phyloP scores from a whole-genome alignment of 2,797 vertebrate species.

The Lateolabrax maculatus region DNA sequence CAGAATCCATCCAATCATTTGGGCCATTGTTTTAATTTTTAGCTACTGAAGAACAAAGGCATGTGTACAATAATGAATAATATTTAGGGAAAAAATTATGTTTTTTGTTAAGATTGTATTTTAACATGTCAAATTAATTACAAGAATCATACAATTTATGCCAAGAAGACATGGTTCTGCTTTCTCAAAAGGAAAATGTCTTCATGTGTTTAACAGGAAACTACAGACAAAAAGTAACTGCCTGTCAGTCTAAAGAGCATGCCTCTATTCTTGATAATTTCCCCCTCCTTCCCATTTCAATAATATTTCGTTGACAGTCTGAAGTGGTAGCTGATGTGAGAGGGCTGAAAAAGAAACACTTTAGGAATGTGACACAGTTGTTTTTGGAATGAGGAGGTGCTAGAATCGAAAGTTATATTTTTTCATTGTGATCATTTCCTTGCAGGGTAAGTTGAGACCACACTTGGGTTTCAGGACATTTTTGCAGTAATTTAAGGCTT shows the following conservation, averaged over 20 bases:
- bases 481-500: constrained; percentile 61
- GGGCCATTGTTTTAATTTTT: background rate
- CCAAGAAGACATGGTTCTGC: background rate
- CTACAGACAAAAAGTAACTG: constrained; percentile 38
- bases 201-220: constrained; percentile 46
- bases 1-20: background rate
- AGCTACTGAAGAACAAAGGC: background rate
- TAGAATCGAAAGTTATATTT: constrained; percentile 46
- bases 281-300: constrained; percentile 31
- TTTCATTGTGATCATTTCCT: constrained; percentile 65
- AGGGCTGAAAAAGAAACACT: background rate
- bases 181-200: constrained; percentile 11
- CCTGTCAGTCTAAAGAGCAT: constrained; percentile 51
- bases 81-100: background rate
- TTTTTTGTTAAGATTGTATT: background rate
- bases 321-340: constrained; percentile 44
- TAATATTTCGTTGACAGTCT: constrained; percentile 39
- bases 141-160: background rate
- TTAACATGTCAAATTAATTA: background rate
- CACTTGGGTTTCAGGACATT: constrained; percentile 64
- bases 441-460: constrained; percentile 58
- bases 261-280: constrained; percentile 38
- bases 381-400: constrained; percentile 53
- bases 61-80: too few species aligned
- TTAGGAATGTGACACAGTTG: constrained; percentile 51